A percentile compares a stretch with the other conserved stretches of the same genome.
Conservation (phyloP, 2,888 invertebrate species). For the Drosophila quinaria region DNA sequence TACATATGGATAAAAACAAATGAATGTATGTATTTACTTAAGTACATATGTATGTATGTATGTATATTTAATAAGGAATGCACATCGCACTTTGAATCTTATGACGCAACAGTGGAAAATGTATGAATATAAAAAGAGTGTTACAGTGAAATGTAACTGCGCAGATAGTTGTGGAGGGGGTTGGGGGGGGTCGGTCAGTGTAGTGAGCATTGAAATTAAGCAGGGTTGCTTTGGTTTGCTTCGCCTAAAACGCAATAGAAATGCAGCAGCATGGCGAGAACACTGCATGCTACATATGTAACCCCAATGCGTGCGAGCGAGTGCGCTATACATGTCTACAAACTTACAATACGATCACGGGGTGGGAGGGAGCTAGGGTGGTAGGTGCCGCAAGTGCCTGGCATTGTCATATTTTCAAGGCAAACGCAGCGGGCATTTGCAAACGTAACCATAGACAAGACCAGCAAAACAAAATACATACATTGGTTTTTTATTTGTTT, state of each 20-base stretch:
- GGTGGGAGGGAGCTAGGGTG: conserved; percentile 9
- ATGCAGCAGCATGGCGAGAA: conserved; percentile 61
- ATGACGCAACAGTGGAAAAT: conserved; percentile 72
- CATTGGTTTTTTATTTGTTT: conserved; percentile 16
- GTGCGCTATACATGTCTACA: conserved; percentile 49
- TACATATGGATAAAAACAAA: background rate
- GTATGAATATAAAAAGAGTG: conserved; percentile 25
- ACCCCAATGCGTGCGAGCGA: conserved; percentile 54
- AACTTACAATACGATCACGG: conserved; percentile 42
- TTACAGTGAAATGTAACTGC: conserved; percentile 68
- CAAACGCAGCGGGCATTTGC: conserved; percentile 50
- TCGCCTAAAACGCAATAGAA: conserved; percentile 76
- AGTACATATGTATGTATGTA: background rate
- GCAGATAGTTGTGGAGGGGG: conserved; percentile 61
- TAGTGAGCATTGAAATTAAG: conserved; percentile 45
- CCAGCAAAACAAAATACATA: conserved; percentile 39
- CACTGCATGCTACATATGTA: conserved; percentile 54
- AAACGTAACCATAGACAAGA: conserved; percentile 45
- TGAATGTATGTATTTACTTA: background rate
- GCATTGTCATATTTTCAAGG: conserved; percentile 68
- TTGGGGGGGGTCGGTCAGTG: conserved; percentile 32
- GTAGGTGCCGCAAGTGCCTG: conserved; percentile 47
- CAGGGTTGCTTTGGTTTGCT: conserved; percentile 64
- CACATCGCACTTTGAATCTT: conserved; percentile 28
- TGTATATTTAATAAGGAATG: conserved; percentile 19